These are phyloP conservation scores for Meliscaeva auricollis DNA, from an alignment of 2,888 invertebrate species.

Conservation along the genomic window DNA sequence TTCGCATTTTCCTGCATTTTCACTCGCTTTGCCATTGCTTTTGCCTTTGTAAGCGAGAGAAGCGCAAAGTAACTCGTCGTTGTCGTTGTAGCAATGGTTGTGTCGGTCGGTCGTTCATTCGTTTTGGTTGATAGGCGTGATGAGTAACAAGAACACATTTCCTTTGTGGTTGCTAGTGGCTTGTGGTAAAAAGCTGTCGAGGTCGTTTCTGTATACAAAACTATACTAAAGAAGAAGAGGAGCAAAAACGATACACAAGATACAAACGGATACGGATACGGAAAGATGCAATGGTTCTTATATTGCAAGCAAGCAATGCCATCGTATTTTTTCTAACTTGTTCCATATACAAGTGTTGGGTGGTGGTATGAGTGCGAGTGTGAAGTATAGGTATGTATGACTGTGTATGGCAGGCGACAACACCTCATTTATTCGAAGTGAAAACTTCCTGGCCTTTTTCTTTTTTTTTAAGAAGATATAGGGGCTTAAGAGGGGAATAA, in stretches of 20 bases:
- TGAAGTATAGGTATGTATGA: too few species aligned
- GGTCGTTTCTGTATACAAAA: conserved; percentile 30
- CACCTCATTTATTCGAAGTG: conserved; percentile 63
- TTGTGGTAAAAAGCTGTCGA: conserved; percentile 30
- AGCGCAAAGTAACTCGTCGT: conserved; percentile 53
- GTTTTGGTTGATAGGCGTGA: conserved; percentile 61
- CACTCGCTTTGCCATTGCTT: conserved; percentile 32
- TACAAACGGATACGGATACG: conserved; percentile 9
- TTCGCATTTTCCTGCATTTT: conserved; percentile 58
- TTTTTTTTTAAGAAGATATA: conserved; percentile 13
- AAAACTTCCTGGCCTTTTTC: conserved; percentile 62
- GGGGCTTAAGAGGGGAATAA: conserved; percentile 43
- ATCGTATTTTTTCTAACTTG: not conserved
- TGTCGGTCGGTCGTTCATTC: conserved; percentile 37
- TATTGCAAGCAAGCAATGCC: not conserved
- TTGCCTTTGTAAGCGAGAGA: conserved; percentile 44
- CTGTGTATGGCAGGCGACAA: conserved; percentile 32
- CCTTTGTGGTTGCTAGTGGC: conserved; percentile 61
- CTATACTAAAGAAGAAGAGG: not conserved
- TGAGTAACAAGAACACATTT: conserved; percentile 68
- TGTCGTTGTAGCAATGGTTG: not conserved
- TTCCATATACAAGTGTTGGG: too few species aligned
- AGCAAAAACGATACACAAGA: conserved; percentile 27
- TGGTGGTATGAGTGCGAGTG: not conserved
- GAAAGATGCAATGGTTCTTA: conserved; percentile 32